Evolutionary conservation across 2,113 vertebrate genomes (phyloP).

Genomic region (Microcebus griseorufus): DNA sequence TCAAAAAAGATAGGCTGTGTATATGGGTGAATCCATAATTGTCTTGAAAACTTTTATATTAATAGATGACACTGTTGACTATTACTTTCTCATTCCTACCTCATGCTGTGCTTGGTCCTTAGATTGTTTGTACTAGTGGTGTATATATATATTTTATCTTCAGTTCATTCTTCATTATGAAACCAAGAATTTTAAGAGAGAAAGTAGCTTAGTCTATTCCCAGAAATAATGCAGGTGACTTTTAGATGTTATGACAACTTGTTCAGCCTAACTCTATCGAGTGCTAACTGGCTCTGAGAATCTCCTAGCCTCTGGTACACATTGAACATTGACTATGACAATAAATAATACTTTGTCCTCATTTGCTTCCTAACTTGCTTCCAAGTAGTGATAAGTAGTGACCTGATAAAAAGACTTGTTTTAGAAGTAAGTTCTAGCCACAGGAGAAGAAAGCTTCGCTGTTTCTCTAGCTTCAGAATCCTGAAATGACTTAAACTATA

Average conservation of each 20-base stretch:
- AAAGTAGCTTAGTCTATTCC: neutral
- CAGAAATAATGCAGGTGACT: neutral
- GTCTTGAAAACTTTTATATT: neutral
- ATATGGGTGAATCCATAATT: neutral
- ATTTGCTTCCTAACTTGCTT: neutral
- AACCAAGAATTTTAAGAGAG: neutral
- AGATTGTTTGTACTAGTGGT: neutral
- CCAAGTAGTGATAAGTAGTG: neutral
- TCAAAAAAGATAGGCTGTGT: neutral
- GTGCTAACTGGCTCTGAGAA: neutral
- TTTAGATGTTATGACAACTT: neutral
- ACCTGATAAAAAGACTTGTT: neutral
- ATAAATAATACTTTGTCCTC: neutral
- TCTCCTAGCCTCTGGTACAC: neutral
- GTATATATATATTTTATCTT: neutral
- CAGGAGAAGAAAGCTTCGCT: neutral
- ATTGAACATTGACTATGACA: neutral
- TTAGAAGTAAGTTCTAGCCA: neutral
- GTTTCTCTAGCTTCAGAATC: neutral
- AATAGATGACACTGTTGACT: neutral
- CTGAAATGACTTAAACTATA: neutral
- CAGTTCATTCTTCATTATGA: neutral
- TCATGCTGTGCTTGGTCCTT: neutral
- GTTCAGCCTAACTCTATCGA: neutral
- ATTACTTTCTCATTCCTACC: neutral